Evolutionary conservation across 2,797 vertebrate genomes (phyloP), one percentile per base, ranked within the genome.

Genomic region (Setipinna tenuifilis): DNA sequence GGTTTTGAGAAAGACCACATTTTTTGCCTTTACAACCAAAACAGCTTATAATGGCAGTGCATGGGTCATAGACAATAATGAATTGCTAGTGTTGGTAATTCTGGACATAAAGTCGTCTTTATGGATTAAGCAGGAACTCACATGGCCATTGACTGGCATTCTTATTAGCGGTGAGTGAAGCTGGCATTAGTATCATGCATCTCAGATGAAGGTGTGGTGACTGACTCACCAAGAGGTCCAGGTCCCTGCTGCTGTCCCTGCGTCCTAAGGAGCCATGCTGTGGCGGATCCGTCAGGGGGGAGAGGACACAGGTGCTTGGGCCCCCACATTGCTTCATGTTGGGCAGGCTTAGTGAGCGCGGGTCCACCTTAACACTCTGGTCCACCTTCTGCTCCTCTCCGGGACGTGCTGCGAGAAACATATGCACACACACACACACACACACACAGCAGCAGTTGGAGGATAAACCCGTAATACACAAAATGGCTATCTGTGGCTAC

Each of bases 361-460:
- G 86, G 17, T 98, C 97, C n/a, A n/a, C n/a, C 89, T 96, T 95
- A 59, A 97, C 96, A 0, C 95, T 94, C 91, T 98, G 97, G 83
- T 98, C 98, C 93, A 98, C 97, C 90, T 98, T 98, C 89, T 97
- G 94, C 91, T 98, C 98, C 0, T 97, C 96, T 0, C 97, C 97
- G 0, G 96, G 95, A 71, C 97, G 97, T 62, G 97, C 98, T 99
- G 88, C 19, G 35, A 35, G 35, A 46, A 14, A 75, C 16, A 86
- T 0, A 46, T 6, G 11, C 31, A 78, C 10, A 71, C 71, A 82
- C 2, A 83, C 46, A 59, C 14, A 9, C 2, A 50, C 12, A 41
- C 6, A 14, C 81, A 86, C 46, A 83, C 62, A 19, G 19, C 25
- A 65, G 14, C 23, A n/a, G 31, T 5, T 0, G 16, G 68, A 31